These are phyloP conservation scores for Lindbergichthys nudifrons DNA, from an alignment of 2,797 vertebrate genomes.

Conservation along the genomic window DNA sequence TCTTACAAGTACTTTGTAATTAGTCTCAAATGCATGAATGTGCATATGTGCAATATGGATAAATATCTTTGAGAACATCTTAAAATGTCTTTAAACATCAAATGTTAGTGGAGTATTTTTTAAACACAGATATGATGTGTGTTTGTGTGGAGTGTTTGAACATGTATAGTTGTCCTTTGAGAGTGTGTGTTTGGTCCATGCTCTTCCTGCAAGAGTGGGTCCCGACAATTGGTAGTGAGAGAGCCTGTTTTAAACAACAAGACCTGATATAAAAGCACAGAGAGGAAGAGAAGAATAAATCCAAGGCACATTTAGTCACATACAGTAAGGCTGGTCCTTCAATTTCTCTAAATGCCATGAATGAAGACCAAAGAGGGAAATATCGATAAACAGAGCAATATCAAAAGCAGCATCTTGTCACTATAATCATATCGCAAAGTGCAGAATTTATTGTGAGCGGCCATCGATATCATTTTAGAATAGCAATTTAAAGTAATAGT, in stretches of 20 bases:
- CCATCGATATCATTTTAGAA: not conserved
- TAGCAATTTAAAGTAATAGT: not conserved
- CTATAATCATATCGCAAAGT: constrained; percentile 1
- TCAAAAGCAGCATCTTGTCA: constrained; percentile 18
- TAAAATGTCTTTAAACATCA: constrained; percentile 27
- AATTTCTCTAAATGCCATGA: constrained; percentile 46
- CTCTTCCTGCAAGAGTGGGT: constrained; percentile 48
- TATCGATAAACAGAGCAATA: constrained; percentile 1
- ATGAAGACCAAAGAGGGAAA: constrained; percentile 14
- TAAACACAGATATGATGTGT: not conserved
- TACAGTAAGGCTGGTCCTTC: constrained; percentile 74
- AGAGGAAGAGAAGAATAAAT: constrained; percentile 43
- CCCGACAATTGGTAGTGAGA: constrained; percentile 47
- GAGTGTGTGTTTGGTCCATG: constrained; percentile 59
- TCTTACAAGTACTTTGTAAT: constrained; percentile 50
- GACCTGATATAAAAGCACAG: constrained; percentile 21
- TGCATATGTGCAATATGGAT: constrained; percentile 66
- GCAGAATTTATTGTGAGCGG: constrained; percentile 23
- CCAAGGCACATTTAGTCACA: constrained; percentile 82
- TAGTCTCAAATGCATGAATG: constrained; percentile 68
- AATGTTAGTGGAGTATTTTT: constrained; percentile 16
- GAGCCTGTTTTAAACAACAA: constrained; percentile 21
- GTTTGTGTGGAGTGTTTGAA: constrained; percentile 26
- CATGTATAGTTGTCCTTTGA: not conserved
- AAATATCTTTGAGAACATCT: constrained; percentile 65